Evolutionary conservation across 2,888 invertebrate genomes (phyloP), one percentile per base, ranked within the genome.

Genomic region (Cheilosia pagana): DNA sequence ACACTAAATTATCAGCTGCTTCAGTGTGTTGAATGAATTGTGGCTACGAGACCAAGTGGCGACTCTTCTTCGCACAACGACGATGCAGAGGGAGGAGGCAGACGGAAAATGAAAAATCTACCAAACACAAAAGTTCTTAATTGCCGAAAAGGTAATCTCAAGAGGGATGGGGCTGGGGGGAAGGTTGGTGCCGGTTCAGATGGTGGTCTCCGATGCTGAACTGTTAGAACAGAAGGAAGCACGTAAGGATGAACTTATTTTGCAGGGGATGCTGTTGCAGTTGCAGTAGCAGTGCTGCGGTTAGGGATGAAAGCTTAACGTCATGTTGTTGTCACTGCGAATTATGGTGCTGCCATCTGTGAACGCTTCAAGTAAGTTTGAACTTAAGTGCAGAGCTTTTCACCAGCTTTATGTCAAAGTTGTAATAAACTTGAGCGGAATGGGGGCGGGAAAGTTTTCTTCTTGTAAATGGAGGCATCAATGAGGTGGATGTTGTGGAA

Each of bases 331-430:
- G 50, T 10, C 21, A n/a, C 4, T 21, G 35, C 21, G 48, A 63
- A 55, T 50, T 43, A 45, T 50, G 35, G 74, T 71, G 60, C 67
- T 76, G 85, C 85, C 85, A 85, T 85, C 85, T 85, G 71, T 85
- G 65, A 65, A 35, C 28, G 31, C 10, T 70, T 57, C 23, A 43
- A n/a, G 35, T 39, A 75, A 75, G n/a, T 52, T 16, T 16, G 28
- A 52, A 57, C 55, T 62, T 53, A n/a, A 14, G 19, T 23, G 12
- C 3, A 28, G 45, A 79, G 83, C 83, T 83, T 83, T 71, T 45
- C 16, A 3, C 31, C 25, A 79, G 79, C 79, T 83, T 82, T 74
- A 31, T n/a, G 25, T 62, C 12, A 67, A 83, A 78, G 78, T 78
- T 68, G 21, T 52, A 14, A 19, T 25, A 21, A 83, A 74, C 72